These are phyloP conservation scores for Brachionus koreanus DNA, from an alignment of 1,140 invertebrate genomes.

Conservation along the genomic window DNA sequence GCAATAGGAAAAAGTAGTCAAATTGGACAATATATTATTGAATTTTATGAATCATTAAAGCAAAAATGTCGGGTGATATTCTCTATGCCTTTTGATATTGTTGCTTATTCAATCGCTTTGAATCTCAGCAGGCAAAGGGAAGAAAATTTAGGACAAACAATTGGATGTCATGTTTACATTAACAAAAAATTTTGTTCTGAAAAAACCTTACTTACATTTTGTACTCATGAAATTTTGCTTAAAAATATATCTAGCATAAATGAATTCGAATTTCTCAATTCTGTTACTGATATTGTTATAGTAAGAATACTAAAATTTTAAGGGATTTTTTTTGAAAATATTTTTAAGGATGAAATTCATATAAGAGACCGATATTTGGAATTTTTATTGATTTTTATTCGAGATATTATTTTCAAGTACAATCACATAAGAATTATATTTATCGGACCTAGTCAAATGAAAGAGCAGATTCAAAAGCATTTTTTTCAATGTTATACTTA, in stretches of 20 bases:
- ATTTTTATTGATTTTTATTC: conserved; percentile 79
- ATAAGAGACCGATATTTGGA: conserved; percentile 87
- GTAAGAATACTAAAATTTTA: conserved; percentile 62
- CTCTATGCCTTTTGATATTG: conserved; percentile 83
- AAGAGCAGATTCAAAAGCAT: conserved; percentile 75
- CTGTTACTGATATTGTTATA: conserved; percentile 81
- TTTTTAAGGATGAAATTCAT: conserved; percentile 81
- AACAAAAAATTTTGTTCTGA: conserved; percentile 48
- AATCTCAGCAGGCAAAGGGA: conserved; percentile 77
- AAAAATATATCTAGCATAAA: conserved; percentile 76
- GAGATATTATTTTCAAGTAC: conserved; percentile 70
- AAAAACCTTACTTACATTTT: conserved; percentile 78
- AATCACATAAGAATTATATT: conserved; percentile 75
- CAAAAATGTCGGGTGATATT: conserved; percentile 79
- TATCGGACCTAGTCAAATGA: conserved; percentile 85
- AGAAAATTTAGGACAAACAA: conserved; percentile 76
- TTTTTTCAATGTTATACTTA: conserved; percentile 76
- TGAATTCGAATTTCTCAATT: conserved; percentile 61
- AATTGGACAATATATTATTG: conserved; percentile 65
- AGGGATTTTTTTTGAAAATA: neutral
- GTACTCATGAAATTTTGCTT: conserved; percentile 82
- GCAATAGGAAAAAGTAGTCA: conserved; percentile 86
- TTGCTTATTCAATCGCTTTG: conserved; percentile 78
- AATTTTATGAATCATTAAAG: conserved; percentile 63
- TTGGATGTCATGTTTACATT: conserved; percentile 73